phyloP scores from a whole-genome alignment of 2,113 vertebrate species.

The Neomonachus schauinslandi region DNA sequence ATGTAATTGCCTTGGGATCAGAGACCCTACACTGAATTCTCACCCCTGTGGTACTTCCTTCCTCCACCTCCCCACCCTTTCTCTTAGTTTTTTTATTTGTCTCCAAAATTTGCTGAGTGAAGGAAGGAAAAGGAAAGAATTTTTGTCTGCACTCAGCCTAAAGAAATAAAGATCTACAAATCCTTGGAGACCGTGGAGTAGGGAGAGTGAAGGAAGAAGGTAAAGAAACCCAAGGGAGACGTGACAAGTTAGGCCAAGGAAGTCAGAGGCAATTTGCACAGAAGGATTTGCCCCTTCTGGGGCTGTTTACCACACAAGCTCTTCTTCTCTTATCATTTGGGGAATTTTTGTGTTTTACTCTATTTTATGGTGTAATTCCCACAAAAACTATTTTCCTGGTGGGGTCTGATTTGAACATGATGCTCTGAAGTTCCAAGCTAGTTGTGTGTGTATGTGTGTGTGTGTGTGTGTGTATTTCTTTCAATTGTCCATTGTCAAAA shows the following conservation, averaged over 20 bases:
- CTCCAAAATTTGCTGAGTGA: slow-evolving; percentile 34
- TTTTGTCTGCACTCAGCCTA: background rate
- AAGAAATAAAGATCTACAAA: slow-evolving; percentile 50
- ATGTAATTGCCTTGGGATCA: background rate
- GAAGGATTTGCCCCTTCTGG: slow-evolving; percentile 18
- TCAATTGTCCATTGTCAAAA: slow-evolving; percentile 27
- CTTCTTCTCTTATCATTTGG: slow-evolving; percentile 35
- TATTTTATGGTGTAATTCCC: slow-evolving; percentile 53
- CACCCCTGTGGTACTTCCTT: fast-evolving
- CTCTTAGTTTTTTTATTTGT: background rate
- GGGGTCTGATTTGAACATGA: slow-evolving; percentile 32
- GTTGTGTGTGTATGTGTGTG: background rate
- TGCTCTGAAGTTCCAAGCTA: background rate
- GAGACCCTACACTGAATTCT: background rate
- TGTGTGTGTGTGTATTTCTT: fast-evolving
- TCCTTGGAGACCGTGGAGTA: slow-evolving; percentile 11
- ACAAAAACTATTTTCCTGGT: slow-evolving; percentile 49
- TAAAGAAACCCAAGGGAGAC: slow-evolving; percentile 44
- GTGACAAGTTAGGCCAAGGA: background rate
- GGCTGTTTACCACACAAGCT: slow-evolving; percentile 32
- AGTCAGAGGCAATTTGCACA: background rate
- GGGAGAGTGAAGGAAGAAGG: background rate
- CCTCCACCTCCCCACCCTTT: background rate
- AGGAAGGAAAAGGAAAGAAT: slow-evolving; percentile 1
- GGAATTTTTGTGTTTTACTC: slow-evolving; percentile 25